A percentile compares a stretch with the other conserved stretches of the same genome.
Conservation (phyloP, 2,113 vertebrate genomes). For the Thamnaconus septentrionalis region DNA sequence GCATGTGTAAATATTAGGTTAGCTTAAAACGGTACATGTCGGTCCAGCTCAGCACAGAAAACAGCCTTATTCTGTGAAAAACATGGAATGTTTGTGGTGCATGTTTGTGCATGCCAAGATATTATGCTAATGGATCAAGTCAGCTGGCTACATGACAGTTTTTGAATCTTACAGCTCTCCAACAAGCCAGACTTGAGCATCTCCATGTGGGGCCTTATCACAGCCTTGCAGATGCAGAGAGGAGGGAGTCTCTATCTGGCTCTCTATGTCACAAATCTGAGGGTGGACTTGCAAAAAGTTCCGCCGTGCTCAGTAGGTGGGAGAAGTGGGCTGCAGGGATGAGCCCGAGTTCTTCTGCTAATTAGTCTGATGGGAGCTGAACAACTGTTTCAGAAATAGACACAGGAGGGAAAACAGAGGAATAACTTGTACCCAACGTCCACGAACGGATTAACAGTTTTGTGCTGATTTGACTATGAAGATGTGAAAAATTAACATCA, state of each 20-base stretch:
- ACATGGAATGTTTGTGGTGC: neutral
- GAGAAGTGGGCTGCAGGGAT: constrained; percentile 23
- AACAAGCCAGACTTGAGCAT: constrained; percentile 14
- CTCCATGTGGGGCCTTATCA: constrained; percentile 51
- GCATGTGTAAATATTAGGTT: constrained; percentile 21
- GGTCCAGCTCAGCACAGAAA: neutral
- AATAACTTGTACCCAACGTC: constrained; percentile 2
- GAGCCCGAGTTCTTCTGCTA: constrained; percentile 15
- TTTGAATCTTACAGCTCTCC: constrained; percentile 20
- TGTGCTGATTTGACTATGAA: too few relatives aligned
- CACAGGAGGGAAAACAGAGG: neutral
- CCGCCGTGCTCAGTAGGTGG: constrained; percentile 17
- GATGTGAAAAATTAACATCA: too few relatives aligned
- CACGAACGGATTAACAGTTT: neutral
- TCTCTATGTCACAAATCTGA: constrained; percentile 39
- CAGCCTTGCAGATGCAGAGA: constrained; percentile 38
- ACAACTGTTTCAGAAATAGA: neutral
- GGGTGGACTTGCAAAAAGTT: constrained; percentile 29
- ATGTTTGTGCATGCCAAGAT: constrained; percentile 3
- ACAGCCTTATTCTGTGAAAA: constrained; percentile 22
- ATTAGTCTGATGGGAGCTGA: constrained; percentile 46
- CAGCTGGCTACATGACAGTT: constrained; percentile 41
- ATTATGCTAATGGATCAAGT: constrained; percentile 44
- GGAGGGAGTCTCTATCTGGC: constrained; percentile 23
- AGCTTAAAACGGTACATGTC: constrained; percentile 1